phyloP scores from a whole-genome alignment of 2,113 vertebrate species.

The Chaetops frenatus region DNA sequence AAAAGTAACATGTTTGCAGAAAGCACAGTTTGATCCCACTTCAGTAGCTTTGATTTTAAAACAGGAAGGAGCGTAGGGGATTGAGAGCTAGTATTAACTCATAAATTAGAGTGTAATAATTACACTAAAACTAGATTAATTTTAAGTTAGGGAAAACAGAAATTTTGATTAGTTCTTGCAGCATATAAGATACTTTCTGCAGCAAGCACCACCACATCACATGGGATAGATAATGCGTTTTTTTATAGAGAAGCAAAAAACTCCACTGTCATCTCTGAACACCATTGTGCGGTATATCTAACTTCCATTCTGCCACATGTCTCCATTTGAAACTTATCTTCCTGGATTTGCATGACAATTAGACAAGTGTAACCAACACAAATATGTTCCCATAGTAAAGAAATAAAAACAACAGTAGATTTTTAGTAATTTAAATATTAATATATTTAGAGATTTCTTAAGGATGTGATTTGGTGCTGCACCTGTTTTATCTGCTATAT shows the following conservation, averaged over 20 bases:
- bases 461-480: background rate
- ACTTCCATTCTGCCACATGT: background rate
- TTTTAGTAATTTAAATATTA: background rate
- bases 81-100: background rate
- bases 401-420: background rate
- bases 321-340: background rate
- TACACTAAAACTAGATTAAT: background rate
- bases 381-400: background rate
- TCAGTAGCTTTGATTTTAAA: background rate
- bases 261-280: background rate
- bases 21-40: background rate
- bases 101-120: background rate
- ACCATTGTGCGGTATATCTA: background rate
- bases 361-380: background rate
- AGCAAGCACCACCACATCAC: background rate
- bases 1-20: background rate
- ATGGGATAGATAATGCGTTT: accelerated
- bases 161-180: background rate
- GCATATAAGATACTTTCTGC: background rate
- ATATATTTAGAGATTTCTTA: background rate
- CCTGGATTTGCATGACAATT: background rate
- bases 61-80: background rate
- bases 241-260: background rate
- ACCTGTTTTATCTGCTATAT: background rate
- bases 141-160: background rate